Percentiles rank a stretch among this genome's conserved stretches.
Evolutionary conservation across 1,140 invertebrate genomes (phyloP).

Genomic region (Sinella curviseta): DNA sequence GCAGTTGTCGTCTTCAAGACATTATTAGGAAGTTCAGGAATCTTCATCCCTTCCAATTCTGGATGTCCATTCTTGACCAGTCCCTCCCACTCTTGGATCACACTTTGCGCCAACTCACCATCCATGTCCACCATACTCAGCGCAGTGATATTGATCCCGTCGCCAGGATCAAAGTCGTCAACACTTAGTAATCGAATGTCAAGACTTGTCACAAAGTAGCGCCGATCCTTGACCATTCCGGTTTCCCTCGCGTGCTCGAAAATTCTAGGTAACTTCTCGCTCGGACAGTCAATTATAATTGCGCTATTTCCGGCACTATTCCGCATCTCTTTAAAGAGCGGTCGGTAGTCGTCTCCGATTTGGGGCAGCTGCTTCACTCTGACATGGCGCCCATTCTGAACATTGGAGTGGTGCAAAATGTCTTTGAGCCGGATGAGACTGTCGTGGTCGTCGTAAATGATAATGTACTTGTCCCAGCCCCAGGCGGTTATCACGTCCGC

Average conservation of each 20-base stretch:
- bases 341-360: constrained; percentile 49
- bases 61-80: not conserved
- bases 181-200: constrained; percentile 85
- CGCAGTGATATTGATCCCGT: constrained; percentile 77
- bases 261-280: constrained; percentile 65
- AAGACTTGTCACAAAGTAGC: constrained; percentile 71
- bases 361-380: constrained; percentile 55
- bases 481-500: constrained; percentile 57
- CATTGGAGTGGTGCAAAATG: constrained; percentile 25
- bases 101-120: constrained; percentile 68
- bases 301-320: constrained; percentile 67
- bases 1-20: constrained; percentile 84
- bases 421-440: constrained; percentile 55
- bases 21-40: not conserved
- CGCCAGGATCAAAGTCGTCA: constrained; percentile 89
- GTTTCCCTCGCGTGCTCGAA: constrained; percentile 79
- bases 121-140: constrained; percentile 79
- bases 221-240: constrained; percentile 72
- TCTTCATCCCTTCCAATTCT: not conserved
- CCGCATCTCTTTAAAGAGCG: constrained; percentile 72
- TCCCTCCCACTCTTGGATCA: constrained; percentile 71
- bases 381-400: constrained; percentile 50
- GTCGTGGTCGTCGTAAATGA: constrained; percentile 62
- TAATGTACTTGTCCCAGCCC: constrained; percentile 59
- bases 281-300: constrained; percentile 75